These are phyloP conservation scores for Nudaria mundana DNA, from an alignment of 2,888 invertebrate genomes.

Conservation along the genomic window DNA sequence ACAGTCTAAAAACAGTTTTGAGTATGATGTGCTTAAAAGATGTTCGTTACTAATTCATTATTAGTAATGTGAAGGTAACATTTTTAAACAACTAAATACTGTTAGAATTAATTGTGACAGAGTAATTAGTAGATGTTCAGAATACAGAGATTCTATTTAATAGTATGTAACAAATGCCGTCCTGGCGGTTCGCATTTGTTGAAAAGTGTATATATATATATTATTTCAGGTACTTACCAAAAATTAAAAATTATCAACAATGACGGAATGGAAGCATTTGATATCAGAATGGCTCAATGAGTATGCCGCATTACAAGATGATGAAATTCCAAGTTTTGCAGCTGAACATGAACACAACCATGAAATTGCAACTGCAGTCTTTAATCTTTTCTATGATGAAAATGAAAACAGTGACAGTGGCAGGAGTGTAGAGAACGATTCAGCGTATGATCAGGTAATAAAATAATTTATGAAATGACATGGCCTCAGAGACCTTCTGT, in stretches of 20 bases:
- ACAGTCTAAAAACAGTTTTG: no score
- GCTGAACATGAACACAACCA: slow-evolving; percentile 90
- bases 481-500: background rate
- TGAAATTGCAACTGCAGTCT: slow-evolving; percentile 91
- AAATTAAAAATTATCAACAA: slow-evolving; percentile 20
- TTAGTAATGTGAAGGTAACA: no score
- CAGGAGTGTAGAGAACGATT: slow-evolving; percentile 35
- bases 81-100: no score
- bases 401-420: slow-evolving; percentile 67
- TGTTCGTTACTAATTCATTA: no score
- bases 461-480: background rate
- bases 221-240: background rate
- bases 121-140: no score
- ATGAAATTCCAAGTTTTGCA: slow-evolving; percentile 89
- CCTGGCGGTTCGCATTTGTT: no score
- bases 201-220: no score
- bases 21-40: no score
- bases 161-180: no score
- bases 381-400: slow-evolving; percentile 89
- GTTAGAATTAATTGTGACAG: no score
- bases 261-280: slow-evolving; percentile 79
- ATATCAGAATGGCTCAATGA: slow-evolving; percentile 92
- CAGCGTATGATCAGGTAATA: slow-evolving; percentile 54
- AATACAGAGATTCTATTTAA: no score
- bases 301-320: slow-evolving; percentile 86